Percentiles rank a stretch among this genome's conserved stretches.
phyloP scores from a whole-genome alignment of 2,797 vertebrate genomes.

The Apodemus agrarius region DNA sequence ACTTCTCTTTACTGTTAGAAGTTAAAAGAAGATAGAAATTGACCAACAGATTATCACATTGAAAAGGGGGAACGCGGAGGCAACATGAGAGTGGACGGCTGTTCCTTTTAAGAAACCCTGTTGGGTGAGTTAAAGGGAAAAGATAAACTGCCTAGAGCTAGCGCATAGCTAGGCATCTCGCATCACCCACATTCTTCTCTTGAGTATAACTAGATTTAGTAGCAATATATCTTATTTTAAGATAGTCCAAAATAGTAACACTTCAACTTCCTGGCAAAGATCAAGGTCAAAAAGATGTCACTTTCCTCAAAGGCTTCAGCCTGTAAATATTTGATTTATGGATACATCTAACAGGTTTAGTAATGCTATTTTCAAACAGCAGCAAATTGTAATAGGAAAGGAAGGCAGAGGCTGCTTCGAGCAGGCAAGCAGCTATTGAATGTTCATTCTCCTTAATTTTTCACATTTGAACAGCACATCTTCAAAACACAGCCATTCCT shows the following conservation, averaged over 20 bases:
- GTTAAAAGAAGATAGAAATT: conserved; percentile 73
- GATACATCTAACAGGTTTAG: conserved; percentile 50
- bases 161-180: conserved; percentile 58
- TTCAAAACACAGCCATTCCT: background rate
- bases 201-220: conserved; percentile 47
- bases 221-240: conserved; percentile 61
- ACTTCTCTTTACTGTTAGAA: conserved; percentile 67
- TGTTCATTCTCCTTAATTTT: background rate
- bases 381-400: background rate
- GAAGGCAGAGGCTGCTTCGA: background rate
- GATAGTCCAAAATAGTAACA: conserved; percentile 57
- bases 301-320: conserved; percentile 48
- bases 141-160: conserved; percentile 12
- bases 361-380: conserved; percentile 36
- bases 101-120: conserved; percentile 66
- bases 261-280: conserved; percentile 62
- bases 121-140: conserved; percentile 56
- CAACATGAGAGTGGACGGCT: background rate
- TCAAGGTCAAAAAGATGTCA: conserved; percentile 47
- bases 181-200: conserved; percentile 23
- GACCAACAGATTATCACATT: conserved; percentile 69
- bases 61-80: background rate
- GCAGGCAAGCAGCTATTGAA: background rate
- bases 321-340: conserved; percentile 54
- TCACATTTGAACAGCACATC: background rate